These are phyloP conservation scores for Pentalonia nigronervosa DNA, from an alignment of 1,140 invertebrate species.

Conservation along the genomic window DNA sequence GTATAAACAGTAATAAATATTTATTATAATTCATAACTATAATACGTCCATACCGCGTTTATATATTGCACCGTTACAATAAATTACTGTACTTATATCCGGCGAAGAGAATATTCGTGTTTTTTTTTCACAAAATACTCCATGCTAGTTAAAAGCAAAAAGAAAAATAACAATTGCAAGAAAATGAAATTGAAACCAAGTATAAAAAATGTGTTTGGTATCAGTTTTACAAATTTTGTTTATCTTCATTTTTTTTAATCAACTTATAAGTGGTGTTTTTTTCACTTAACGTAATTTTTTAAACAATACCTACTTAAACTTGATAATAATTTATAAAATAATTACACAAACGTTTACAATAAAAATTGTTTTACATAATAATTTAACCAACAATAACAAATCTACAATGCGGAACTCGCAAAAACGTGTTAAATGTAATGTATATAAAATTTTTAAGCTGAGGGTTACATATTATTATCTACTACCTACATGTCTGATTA, in stretches of 20 bases:
- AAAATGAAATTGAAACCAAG: conserved; percentile 33
- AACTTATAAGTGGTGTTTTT: conserved; percentile 14
- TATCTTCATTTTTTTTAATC: conserved; percentile 32
- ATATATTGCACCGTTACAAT: background rate
- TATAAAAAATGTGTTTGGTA: conserved; percentile 16
- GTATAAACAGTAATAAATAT: background rate
- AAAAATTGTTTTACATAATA: conserved; percentile 53
- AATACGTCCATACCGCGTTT: background rate
- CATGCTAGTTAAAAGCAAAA: background rate
- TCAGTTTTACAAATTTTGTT: conserved; percentile 33
- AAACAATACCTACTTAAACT: conserved; percentile 18
- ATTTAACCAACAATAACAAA: conserved; percentile 35
- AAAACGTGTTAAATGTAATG: conserved; percentile 44
- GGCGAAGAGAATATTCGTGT: background rate
- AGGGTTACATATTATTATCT: conserved; percentile 34
- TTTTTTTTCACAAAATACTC: background rate
- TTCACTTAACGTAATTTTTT: background rate
- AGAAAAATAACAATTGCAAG: conserved; percentile 3
- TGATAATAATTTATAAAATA: conserved; percentile 41
- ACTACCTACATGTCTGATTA: background rate
- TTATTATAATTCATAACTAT: background rate
- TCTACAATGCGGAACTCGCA: conserved; percentile 39
- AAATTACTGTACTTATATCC: background rate
- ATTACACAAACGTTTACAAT: conserved; percentile 37
- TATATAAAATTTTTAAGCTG: background rate